These are phyloP conservation scores for Augochlorella aurata DNA, from an alignment of 2,888 invertebrate species.

Conservation along the genomic window DNA sequence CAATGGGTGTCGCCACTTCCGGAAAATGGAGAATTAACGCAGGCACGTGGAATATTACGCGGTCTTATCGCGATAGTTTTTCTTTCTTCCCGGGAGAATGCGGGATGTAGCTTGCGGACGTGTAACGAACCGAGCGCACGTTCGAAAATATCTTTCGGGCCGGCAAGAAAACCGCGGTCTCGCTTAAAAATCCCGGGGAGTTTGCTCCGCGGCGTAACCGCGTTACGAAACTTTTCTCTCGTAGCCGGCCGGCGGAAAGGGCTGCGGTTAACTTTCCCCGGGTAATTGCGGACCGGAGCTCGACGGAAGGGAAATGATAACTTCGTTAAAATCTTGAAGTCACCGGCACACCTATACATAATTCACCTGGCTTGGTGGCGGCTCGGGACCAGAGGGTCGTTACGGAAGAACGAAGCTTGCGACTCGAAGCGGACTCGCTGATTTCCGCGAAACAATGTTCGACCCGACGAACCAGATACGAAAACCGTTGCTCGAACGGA, in stretches of 20 bases:
- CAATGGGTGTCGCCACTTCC: conserved; percentile 26
- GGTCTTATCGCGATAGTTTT: neutral
- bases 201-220: conserved; percentile 38
- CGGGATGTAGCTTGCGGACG: conserved; percentile 8
- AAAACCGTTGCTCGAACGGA: conserved; percentile 37
- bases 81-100: neutral
- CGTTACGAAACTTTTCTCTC: conserved; percentile 47
- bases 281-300: conserved; percentile 42
- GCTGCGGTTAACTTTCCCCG: conserved; percentile 27
- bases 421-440: neutral
- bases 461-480: neutral
- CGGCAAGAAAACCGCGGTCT: conserved; percentile 2
- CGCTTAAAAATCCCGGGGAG: conserved; percentile 25
- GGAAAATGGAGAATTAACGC: conserved; percentile 44
- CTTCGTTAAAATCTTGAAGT: conserved; percentile 52
- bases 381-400: neutral
- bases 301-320: conserved; percentile 45
- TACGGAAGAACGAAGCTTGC: neutral
- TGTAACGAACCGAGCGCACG: conserved; percentile 4
- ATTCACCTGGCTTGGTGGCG: conserved; percentile 19
- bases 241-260: conserved; percentile 4
- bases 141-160: conserved; percentile 34
- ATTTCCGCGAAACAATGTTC: conserved; percentile 26
- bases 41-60: conserved; percentile 6
- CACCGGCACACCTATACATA: conserved; percentile 28